Base-by-base conservation (phyloP, 1,140 invertebrate genomes). In the Stenopsyche tienmushanensis region DNA sequence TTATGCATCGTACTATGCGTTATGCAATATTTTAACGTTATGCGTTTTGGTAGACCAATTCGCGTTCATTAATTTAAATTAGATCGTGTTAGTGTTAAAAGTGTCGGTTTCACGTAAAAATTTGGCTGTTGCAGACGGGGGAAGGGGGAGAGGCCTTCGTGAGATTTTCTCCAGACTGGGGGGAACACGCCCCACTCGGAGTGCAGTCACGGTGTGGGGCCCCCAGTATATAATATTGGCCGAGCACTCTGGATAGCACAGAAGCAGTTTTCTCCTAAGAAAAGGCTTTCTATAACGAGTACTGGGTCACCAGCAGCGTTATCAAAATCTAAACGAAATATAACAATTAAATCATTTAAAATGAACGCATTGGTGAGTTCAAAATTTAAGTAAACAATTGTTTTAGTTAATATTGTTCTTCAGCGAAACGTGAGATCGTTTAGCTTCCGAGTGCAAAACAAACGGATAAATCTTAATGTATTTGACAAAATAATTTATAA, bases 191-290 rank as follows among this genome's bases (percentile, higher is more conserved):
- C 57, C 57, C 57, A 60, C 57, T 44, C 29, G 54, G 34, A 29
- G 17, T 2, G 17, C 42, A 5, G 5, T 18, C 18, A 10, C n/a
- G 15, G 52, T 42, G 57, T 60, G 57, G 57, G 57, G 57, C 23
- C 17, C 42, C 3, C 24, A 10, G 13, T 60, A 60, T 60, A 60
- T 47, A 60, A 60, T 23, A 25, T 5, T 29, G 57, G 15, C 42
- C 24, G 44, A 26, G 13, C 57, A 17, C 57, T 29, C 41, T 60
- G 42, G 57, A 60, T 47, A 39, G 20, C 17, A 24, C 67, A 69
- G 25, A 62, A 69, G 63, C 67, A 69, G 67, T 69, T 69, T 69
- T 69, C 67, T 50, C 41, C 20, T 50, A 25, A 62, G 67, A 69
- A 69, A 69, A 69, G 67, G 67, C 67, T 69, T 60, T 60, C 57